phyloP scores from a whole-genome alignment of 2,113 vertebrate species.

The Pterophyllum scalare region DNA sequence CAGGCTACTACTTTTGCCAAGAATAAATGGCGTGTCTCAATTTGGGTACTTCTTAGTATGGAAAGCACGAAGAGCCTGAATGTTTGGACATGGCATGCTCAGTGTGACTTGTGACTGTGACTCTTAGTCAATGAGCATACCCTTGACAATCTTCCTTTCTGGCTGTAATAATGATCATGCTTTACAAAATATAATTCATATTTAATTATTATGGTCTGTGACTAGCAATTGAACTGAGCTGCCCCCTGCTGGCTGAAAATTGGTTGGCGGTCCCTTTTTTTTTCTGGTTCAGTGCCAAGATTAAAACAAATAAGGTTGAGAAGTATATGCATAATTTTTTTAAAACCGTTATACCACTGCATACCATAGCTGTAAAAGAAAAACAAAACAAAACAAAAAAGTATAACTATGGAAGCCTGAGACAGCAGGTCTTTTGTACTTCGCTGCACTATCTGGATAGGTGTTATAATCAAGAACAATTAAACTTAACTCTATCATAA shows the following conservation, averaged over 20 bases:
- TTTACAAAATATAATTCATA: neutral
- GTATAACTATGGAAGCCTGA: no score
- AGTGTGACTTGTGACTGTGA: neutral
- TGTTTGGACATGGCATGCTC: neutral
- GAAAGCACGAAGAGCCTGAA: neutral
- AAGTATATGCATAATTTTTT: neutral
- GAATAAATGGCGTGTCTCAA: neutral
- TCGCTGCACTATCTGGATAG: no score
- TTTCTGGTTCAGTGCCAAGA: neutral
- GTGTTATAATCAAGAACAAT: no score
- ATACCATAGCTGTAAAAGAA: no score
- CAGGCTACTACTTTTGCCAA: neutral
- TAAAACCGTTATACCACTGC: neutral
- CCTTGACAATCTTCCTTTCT: neutral
- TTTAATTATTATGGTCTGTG: neutral
- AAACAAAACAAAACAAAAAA: no score
- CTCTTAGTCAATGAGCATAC: neutral
- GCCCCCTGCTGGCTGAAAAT: neutral
- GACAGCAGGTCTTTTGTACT: no score
- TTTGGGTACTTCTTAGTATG: neutral
- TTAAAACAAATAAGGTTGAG: neutral
- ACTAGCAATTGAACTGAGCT: neutral
- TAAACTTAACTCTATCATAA: no score
- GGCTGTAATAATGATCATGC: neutral
- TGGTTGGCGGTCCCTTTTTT: no score